phyloP scores from a whole-genome alignment of 2,113 vertebrate genomes.

The Oxyruncus cristatus region DNA sequence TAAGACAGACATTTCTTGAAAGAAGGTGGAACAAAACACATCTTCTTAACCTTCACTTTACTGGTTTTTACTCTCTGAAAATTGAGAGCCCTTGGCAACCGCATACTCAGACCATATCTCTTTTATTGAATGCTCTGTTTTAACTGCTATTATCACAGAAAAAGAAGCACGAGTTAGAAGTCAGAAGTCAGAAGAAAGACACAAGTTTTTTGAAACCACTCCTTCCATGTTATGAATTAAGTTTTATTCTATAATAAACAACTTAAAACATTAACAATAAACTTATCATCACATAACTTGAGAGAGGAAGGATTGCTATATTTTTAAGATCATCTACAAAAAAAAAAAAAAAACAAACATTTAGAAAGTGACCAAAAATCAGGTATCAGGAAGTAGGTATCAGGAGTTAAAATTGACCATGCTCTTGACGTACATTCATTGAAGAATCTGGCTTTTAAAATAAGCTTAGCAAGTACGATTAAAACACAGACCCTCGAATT shows the following conservation, averaged over 20 bases:
- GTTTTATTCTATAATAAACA: background rate
- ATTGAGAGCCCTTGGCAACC: background rate
- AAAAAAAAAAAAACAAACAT: background rate
- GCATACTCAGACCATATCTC: background rate
- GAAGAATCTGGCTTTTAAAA: background rate
- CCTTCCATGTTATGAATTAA: background rate
- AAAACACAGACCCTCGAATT: background rate
- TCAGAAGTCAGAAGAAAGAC: background rate
- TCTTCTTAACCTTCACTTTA: background rate
- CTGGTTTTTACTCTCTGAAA: background rate
- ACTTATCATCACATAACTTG: background rate
- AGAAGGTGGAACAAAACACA: background rate
- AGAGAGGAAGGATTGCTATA: background rate
- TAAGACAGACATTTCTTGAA: background rate
- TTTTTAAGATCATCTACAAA: background rate
- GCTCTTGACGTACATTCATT: background rate
- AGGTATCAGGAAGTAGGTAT: background rate
- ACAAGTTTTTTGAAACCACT: constrained; percentile 12
- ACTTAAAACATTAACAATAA: background rate
- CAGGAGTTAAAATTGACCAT: background rate
- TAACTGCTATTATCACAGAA: background rate
- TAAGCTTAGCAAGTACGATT: background rate
- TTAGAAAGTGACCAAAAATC: background rate
- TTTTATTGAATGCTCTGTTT: background rate
- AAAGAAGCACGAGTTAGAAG: background rate